Conservation (phyloP, 92 coral and sea anemone genomes). For the Hydrozoanthus gracilis region DNA sequence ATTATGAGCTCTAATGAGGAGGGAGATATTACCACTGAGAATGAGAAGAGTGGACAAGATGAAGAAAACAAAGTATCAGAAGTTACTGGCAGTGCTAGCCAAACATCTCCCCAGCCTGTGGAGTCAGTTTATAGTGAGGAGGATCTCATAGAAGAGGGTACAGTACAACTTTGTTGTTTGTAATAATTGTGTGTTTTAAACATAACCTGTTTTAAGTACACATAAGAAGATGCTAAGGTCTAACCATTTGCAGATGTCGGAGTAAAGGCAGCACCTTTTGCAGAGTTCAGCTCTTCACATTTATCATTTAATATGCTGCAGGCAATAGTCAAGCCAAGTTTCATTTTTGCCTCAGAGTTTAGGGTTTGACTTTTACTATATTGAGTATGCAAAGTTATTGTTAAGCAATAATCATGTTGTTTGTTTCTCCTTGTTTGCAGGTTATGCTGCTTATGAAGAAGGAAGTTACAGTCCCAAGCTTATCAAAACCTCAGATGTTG, state of each 20-base stretch:
- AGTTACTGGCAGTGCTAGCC: not conserved
- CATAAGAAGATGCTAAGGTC: too few relatives aligned
- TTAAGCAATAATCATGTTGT: too few relatives aligned
- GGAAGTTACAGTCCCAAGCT: constrained; percentile 94
- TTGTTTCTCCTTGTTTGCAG: constrained; percentile 27
- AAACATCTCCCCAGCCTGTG: constrained; percentile 17
- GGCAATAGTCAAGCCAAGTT: too few relatives aligned
- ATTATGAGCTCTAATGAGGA: constrained; percentile 6
- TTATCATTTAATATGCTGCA: too few relatives aligned
- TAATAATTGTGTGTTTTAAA: too few relatives aligned
- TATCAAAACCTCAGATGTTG: constrained; percentile 84
- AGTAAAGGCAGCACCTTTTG: too few relatives aligned
- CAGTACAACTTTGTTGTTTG: not conserved
- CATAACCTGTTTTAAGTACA: too few relatives aligned
- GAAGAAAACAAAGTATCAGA: constrained; percentile 41
- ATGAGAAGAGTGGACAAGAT: constrained; percentile 36
- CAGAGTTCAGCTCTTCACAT: too few relatives aligned
- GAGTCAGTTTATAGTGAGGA: constrained; percentile 84
- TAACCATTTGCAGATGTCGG: too few relatives aligned
- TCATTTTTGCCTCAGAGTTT: too few relatives aligned
- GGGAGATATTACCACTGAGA: constrained; percentile 15
- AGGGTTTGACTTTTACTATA: too few relatives aligned
- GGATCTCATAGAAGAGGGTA: constrained; percentile 89
- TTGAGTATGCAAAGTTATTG: too few relatives aligned
- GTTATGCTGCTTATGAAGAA: constrained; percentile 87